phyloP scores from a whole-genome alignment of 1,140 invertebrate genomes.

The Neomicropteryx cornuta region DNA sequence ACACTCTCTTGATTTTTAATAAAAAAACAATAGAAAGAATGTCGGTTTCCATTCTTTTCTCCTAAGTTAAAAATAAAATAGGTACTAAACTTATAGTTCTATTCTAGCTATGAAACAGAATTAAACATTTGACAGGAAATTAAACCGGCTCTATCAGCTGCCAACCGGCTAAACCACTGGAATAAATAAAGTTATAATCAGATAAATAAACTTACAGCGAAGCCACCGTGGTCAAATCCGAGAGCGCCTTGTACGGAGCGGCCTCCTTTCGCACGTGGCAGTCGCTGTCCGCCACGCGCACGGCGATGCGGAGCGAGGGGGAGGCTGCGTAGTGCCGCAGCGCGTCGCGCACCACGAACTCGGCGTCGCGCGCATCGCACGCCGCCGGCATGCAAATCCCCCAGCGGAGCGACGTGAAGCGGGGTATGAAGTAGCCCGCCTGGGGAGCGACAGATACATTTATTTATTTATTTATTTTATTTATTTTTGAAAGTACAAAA shows the following conservation, averaged over 20 bases:
- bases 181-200: constrained; percentile 9
- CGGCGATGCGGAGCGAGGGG: constrained; percentile 41
- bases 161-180: constrained; percentile 15
- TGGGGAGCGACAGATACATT: too few relatives aligned
- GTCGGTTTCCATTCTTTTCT: too few relatives aligned
- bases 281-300: constrained; percentile 45
- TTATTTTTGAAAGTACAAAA: not conserved
- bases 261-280: constrained; percentile 40
- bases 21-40: not conserved
- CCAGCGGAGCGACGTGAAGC: constrained; percentile 56
- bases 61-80: constrained; percentile 9
- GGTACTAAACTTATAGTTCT: too few relatives aligned
- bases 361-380: constrained; percentile 46
- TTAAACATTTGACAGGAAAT: too few relatives aligned
- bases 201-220: constrained; percentile 38
- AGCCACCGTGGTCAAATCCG: constrained; percentile 31
- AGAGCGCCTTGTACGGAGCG: constrained; percentile 31
- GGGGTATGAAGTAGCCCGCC: constrained; percentile 57
- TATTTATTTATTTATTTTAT: too few relatives aligned
- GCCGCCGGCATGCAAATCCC: constrained; percentile 53
- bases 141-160: too few relatives aligned
- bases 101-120: too few relatives aligned
- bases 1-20: too few relatives aligned
- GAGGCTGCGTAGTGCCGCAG: constrained; percentile 44
- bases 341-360: constrained; percentile 40